Conservation (phyloP, 2,888 invertebrate species). For the Heliconius aoede region DNA sequence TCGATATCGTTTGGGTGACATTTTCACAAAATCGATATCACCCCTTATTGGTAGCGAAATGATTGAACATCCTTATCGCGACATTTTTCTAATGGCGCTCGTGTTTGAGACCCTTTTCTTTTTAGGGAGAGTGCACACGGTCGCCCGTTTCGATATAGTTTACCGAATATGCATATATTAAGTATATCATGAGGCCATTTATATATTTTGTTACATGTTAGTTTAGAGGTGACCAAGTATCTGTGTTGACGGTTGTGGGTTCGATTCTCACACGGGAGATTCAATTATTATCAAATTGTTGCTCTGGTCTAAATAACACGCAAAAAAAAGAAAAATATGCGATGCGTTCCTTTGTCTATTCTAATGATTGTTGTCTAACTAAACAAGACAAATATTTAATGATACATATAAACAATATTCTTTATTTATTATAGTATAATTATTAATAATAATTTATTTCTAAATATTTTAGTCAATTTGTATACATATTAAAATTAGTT, state of each 20-base stretch:
- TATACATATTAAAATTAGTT: background rate
- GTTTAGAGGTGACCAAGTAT: background rate
- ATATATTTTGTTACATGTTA: background rate
- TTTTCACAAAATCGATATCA: slow-evolving; percentile 81
- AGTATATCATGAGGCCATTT: background rate
- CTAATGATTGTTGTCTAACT: no score
- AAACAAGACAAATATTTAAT: no score
- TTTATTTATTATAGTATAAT: no score
- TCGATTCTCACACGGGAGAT: accelerated
- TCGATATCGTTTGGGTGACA: slow-evolving; percentile 75
- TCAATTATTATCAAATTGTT: background rate
- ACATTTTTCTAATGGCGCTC: slow-evolving; percentile 83
- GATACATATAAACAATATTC: no score
- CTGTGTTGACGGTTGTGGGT: background rate
- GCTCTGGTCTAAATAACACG: background rate
- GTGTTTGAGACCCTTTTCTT: slow-evolving; percentile 80
- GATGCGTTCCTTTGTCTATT: no score
- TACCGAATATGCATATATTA: slow-evolving; percentile 10
- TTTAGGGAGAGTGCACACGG: slow-evolving; percentile 64
- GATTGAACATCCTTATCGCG: slow-evolving; percentile 84
- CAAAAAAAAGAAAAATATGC: background rate
- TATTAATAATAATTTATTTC: no score
- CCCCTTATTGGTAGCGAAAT: slow-evolving; percentile 83
- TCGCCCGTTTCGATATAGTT: slow-evolving; percentile 19
- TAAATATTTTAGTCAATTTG: no score